These are phyloP conservation scores for Xiphophorus couchianus DNA, from an alignment of 2,113 vertebrate genomes.

Conservation along the genomic window DNA sequence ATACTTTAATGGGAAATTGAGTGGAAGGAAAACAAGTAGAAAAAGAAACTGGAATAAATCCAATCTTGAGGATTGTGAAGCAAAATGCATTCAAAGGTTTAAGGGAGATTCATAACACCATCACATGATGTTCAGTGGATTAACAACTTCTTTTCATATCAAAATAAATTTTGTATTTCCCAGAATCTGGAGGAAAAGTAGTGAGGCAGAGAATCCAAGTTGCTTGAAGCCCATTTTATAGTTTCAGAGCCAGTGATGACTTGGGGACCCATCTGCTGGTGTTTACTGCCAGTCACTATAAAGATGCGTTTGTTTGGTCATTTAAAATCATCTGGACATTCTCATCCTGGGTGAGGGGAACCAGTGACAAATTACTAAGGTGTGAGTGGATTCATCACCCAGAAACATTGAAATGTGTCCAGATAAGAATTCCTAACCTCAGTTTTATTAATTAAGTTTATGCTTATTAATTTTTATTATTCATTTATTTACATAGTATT, in stretches of 20 bases:
- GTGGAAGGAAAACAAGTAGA: not conserved
- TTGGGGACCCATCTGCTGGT: not conserved
- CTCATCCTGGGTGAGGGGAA: not conserved
- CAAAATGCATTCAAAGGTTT: not conserved
- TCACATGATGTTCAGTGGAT: not conserved
- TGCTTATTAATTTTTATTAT: too few species aligned
- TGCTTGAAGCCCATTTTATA: too few species aligned
- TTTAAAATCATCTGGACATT: not conserved
- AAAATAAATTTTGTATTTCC: too few species aligned
- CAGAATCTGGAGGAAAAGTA: too few species aligned
- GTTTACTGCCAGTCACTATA: not conserved
- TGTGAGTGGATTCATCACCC: not conserved
- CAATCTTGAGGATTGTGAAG: not conserved
- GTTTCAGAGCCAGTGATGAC: too few species aligned
- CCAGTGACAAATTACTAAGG: too few species aligned
- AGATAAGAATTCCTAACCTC: not conserved
- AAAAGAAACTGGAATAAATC: not conserved
- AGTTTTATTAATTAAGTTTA: too few species aligned
- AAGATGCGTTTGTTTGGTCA: not conserved
- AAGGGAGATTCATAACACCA: not conserved
- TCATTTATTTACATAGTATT: too few species aligned
- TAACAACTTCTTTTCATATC: too few species aligned
- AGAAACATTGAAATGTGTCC: not conserved
- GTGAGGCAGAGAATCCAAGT: too few species aligned
- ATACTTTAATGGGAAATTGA: not conserved